Percentiles rank a stretch among this genome's conserved stretches.
phyloP scores from a whole-genome alignment of 1,140 invertebrate genomes.

The Piezodorus guildinii region DNA sequence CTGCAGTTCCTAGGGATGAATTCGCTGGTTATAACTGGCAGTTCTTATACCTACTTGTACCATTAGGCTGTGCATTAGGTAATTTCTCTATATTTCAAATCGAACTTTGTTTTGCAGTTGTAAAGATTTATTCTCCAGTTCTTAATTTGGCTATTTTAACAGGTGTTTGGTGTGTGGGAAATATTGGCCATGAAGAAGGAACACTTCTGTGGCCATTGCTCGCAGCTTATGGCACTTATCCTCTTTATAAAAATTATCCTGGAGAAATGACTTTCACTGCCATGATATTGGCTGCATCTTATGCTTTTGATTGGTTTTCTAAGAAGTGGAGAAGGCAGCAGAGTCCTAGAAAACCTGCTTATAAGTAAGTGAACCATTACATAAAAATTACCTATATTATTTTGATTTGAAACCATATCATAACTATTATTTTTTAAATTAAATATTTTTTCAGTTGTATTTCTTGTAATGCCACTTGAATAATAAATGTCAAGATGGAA shows the following conservation, averaged over 20 bases:
- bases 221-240: constrained; percentile 54
- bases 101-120: no score
- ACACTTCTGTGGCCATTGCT: constrained; percentile 52
- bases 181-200: constrained; percentile 71
- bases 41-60: constrained; percentile 52
- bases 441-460: no score
- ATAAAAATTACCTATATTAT: no score
- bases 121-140: no score
- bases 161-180: constrained; percentile 83
- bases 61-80: constrained; percentile 63
- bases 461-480: no score
- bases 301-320: constrained; percentile 57
- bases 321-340: constrained; percentile 64
- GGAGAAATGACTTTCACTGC: constrained; percentile 42
- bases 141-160: constrained; percentile 26
- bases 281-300: constrained; percentile 48
- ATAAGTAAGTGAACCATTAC: constrained; percentile 32
- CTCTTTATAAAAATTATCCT: constrained; percentile 31
- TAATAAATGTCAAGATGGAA: no score
- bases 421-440: no score
- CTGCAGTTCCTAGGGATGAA: constrained; percentile 65
- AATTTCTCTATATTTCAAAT: constrained; percentile 29
- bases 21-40: constrained; percentile 54
- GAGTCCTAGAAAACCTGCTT: constrained; percentile 38
- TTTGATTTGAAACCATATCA: no score